Evolutionary conservation across 2,113 vertebrate species (phyloP), one percentile per base, ranked within the genome.

Genomic region (Ailuropoda melanoleuca): DNA sequence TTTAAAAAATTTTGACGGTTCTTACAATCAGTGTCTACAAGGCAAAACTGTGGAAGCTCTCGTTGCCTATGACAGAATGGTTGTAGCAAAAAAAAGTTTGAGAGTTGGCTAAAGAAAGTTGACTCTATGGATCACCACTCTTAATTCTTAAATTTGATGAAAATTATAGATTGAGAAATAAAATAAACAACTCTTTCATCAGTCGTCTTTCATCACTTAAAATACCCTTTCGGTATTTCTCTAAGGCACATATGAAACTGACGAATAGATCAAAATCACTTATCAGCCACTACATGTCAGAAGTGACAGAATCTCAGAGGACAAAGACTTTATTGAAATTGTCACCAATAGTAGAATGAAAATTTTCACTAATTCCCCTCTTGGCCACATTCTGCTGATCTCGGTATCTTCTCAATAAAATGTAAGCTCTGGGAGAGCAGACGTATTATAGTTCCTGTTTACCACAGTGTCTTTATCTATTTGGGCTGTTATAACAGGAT

Each of bases 131-230:
- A 77, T 95, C 39, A 58, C 12, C 82, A 95, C 14, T 90, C 24
- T 60, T 88, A 62, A 50, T 92, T 92, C n/a, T 89, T 56, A 81
- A 70, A 66, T 62, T 70, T 93, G 48, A 82, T 90, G 72, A 91
- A 86, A 89, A 96, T 92, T 53, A 93, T 29, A 93, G 31, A 92
- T 77, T 85, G 78, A 64, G 77, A 93, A 93, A 92, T 88, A 88
- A 95, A 90, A 83, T 75, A 80, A 90, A 26, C 26, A 96, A 68
- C 14, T 56, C 14, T 81, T 6, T 90, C 14, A 81, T n/a, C 60
- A 77, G 53, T 43, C 15, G 72, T 53, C 10, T 85, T 75, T 81
- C 15, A 64, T 86, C 43, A 39, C 48, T 93, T 75, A 91, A 93
- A 95, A 93, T 89, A 37, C 75, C 64, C 70, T 58, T 72, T 83